Evolutionary conservation across 2,797 vertebrate genomes (phyloP), one percentile per base, ranked within the genome.

Genomic region (Phataginus tetradactyla): DNA sequence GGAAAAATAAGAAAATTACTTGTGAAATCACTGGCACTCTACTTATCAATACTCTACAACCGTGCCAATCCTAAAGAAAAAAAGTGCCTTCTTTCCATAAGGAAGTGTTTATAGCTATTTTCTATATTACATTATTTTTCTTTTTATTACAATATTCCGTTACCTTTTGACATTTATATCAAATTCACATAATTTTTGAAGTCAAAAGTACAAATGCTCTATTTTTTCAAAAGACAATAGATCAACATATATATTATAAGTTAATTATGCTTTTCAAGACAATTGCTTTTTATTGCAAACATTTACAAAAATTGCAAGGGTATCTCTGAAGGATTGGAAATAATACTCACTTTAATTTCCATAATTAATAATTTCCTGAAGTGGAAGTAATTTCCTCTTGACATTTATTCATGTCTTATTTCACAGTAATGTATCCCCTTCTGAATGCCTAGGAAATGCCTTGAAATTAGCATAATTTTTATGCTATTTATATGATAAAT

Each of bases 311-410:
- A 34, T 5, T 84, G 9, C 9, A 92, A 74, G 14, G 6, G 10
- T 83, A 88, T 29, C 55, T 42, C 86, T 61, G 23, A 90, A 92
- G 8, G 25, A 85, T 25, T 94, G 2, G 37, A 90, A 94, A 68
- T 83, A 81, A 96, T 79, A 95, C 37, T 93, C 20, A 88, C 49
- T 89, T 86, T 89, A 37, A 69, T 84, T 89, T 78, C 37, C 15
- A 45, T 69, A 90, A 88, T 78, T 94, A 95, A 84, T 61, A 86
- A 90, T 96, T 96, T 91, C 37, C 64, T 95, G 72, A 86, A 86
- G 95, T 45, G 11, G 51, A 92, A 91, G 68, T 57, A 85, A 87
- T 84, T 85, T 91, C 29, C 91, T 68, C 89, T 88, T 86, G 32
- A 71, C 18, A 79, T 94, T 90, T 95, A 75, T 34, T 94, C 79